Conservation (phyloP, 2,888 invertebrate species). For the Hylaea fasciaria region DNA sequence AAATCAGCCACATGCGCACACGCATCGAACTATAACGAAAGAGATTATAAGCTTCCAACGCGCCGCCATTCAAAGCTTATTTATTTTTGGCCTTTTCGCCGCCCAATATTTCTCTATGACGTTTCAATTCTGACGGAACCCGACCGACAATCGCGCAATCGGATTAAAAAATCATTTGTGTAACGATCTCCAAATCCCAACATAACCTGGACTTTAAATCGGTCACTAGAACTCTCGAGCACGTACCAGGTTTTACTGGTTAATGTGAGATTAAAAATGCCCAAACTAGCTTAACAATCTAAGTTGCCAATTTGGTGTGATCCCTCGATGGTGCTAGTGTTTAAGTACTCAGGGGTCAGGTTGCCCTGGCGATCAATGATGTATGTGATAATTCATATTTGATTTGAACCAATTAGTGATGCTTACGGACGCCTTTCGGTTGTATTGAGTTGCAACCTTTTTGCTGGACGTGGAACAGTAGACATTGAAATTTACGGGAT, state of each 20-base stretch:
- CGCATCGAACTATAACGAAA: conserved; percentile 67
- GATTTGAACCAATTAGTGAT: conserved; percentile 82
- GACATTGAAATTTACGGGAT: conserved; percentile 49
- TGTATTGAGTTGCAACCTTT: conserved; percentile 63
- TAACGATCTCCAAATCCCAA: conserved; percentile 51
- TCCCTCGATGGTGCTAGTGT: conserved; percentile 18
- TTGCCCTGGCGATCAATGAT: conserved; percentile 54
- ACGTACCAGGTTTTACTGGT: conserved; percentile 31
- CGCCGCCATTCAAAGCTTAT: conserved; percentile 60
- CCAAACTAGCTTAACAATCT: conserved; percentile 27
- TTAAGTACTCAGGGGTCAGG: conserved; percentile 39
- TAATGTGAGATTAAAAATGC: conserved; percentile 14
- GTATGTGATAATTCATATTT: conserved; percentile 75
- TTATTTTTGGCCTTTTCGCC: conserved; percentile 51
- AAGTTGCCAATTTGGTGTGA: conserved; percentile 33
- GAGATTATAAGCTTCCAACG: conserved; percentile 73
- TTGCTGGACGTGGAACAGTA: conserved; percentile 48
- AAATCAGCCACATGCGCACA: conserved; percentile 53
- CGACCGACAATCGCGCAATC: conserved; percentile 54
- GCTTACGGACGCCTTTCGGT: conserved; percentile 68
- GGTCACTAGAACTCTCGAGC: conserved; percentile 23
- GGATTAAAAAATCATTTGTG: conserved; percentile 55
- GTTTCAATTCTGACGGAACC: conserved; percentile 72
- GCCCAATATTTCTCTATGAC: conserved; percentile 73
- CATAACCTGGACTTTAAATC: conserved; percentile 45